These are phyloP conservation scores for Diplolepis rosae DNA, from an alignment of 2,888 invertebrate species.

Conservation along the genomic window DNA sequence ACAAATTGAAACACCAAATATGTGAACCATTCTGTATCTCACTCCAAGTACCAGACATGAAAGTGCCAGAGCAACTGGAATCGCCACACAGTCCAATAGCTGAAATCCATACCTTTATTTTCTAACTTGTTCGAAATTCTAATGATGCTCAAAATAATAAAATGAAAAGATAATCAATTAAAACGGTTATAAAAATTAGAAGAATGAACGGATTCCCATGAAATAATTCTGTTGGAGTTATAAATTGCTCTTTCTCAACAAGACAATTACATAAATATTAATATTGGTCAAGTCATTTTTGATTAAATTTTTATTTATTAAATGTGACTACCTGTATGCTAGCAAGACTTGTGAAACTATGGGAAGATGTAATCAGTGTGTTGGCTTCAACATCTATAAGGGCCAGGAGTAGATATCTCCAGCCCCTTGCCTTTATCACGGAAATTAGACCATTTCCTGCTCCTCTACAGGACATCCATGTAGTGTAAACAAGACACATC, in stretches of 20 bases:
- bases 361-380: conserved; percentile 87
- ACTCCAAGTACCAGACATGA: conserved; percentile 87
- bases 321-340: conserved; percentile 79
- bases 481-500: conserved; percentile 85
- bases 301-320: background rate
- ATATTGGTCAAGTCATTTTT: no score
- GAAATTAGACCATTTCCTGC: conserved; percentile 78
- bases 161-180: no score
- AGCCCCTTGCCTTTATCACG: conserved; percentile 81
- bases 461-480: conserved; percentile 83
- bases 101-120: conserved; percentile 74
- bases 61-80: conserved; percentile 85
- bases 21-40: conserved; percentile 84
- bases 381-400: conserved; percentile 91
- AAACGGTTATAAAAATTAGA: background rate
- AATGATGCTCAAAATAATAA: no score
- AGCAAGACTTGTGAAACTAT: conserved; percentile 83
- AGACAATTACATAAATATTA: no score
- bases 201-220: no score
- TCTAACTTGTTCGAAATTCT: background rate
- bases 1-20: conserved; percentile 86
- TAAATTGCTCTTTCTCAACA: no score
- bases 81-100: conserved; percentile 89
- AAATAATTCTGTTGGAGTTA: no score
- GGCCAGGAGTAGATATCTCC: conserved; percentile 86